phyloP scores from a whole-genome alignment of 2,888 invertebrate species.

The Megamerina dolium region DNA sequence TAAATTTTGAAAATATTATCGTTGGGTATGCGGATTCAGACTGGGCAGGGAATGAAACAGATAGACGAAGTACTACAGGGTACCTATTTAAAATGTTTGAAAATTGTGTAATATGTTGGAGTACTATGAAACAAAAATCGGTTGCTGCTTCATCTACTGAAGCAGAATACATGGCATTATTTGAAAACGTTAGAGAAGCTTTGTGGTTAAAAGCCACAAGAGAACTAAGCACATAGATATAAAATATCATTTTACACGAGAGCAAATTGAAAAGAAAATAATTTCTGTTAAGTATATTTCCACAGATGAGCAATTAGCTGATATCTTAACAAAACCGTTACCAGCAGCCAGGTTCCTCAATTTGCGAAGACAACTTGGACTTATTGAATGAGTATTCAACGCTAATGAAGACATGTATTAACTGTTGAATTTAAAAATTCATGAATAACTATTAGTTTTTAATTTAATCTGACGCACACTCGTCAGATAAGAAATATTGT shows the following conservation, averaged over 20 bases:
- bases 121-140: conserved; percentile 13
- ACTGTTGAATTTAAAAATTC: too few species aligned
- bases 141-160: conserved; percentile 15
- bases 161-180: too few species aligned
- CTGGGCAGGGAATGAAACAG: too few species aligned
- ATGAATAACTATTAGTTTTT: too few species aligned
- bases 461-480: too few species aligned
- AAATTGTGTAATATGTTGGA: conserved; percentile 11
- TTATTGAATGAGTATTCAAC: background rate
- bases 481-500: too few species aligned
- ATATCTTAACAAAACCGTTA: background rate
- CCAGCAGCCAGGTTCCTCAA: conserved; percentile 1
- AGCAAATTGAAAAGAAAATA: conserved; percentile 1
- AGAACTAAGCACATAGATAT: too few species aligned
- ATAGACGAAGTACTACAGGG: conserved; percentile 19
- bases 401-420: too few species aligned
- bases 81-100: conserved; percentile 19
- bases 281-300: conserved; percentile 2
- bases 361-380: conserved; percentile 1
- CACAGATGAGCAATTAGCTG: conserved; percentile 1
- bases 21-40: conserved; percentile 12
- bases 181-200: conserved; percentile 14
- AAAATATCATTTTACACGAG: too few species aligned
- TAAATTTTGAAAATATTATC: conserved; percentile 7
- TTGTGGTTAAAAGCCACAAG: too few species aligned